Evolutionary conservation across 1,140 invertebrate species (phyloP), one percentile per base, ranked within the genome.

Genomic region (Trissolcus basalis): DNA sequence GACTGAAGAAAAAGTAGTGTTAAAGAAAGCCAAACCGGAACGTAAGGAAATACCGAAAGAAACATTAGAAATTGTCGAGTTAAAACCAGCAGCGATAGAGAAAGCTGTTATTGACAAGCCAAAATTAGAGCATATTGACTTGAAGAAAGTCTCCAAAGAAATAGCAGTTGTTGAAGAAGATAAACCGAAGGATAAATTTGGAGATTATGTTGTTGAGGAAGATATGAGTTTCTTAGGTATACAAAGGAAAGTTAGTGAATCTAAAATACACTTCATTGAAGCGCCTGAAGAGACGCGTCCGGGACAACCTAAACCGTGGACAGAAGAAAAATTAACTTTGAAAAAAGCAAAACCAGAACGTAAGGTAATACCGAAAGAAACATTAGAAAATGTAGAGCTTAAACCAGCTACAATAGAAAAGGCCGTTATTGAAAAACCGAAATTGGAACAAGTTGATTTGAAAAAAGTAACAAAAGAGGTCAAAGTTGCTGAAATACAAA

Each of bases 331-430:
- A 72, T 79, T 87, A 33, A 74, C 75, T 50, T 51, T 89, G 12
- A 87, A 86, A 49, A 82, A 79, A 51, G 72, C 82, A 1, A 74
- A 72, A 47, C 74, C 79, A 49, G 76, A 84, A 48, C 80, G 65
- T 35, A 88, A 87, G 73, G 83, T 85, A 80, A 77, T 85, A 36
- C 59, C 73, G 10, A 83, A 83, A 63, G 80, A 83, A 32, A 77
- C 59, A 11, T 6, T 81, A 4, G 82, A 84, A 16, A 60, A 47
- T 33, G 76, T 91, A 41, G 89, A 89, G 48, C 75, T 92, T 9
- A 91, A 91, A 68, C 89, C 90, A 10, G 85, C 88, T 0, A 87
- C 86, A 73, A 83, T 83, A 36, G 70, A 79, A 35, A 82, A 82
- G n/a, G 80, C 75, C 68, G 59, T 79, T 68, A 58, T 80, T 12